Percentiles rank a stretch among this genome's conserved stretches.
These are phyloP conservation scores for Parochlus steinenii DNA, from an alignment of 2,888 invertebrate species.

Conservation along the genomic window DNA sequence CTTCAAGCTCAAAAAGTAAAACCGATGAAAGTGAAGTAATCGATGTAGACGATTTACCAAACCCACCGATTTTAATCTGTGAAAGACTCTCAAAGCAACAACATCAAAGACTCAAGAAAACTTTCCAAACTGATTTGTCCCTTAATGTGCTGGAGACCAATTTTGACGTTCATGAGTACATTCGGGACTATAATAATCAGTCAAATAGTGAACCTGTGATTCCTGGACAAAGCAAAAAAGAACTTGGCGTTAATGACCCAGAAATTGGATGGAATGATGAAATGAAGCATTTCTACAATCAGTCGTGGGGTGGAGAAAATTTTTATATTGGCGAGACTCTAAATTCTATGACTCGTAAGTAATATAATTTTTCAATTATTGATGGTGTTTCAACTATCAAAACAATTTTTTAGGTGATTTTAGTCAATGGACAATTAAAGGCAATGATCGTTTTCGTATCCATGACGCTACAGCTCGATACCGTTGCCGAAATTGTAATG, in stretches of 20 bases:
- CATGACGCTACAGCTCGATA: constrained; percentile 14
- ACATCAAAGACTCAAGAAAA: too few relatives aligned
- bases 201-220: constrained; percentile 15
- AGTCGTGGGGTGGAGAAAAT: constrained; percentile 46
- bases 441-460: constrained; percentile 22
- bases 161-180: constrained; percentile 1
- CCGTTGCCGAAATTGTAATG: constrained; percentile 47
- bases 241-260: too few relatives aligned
- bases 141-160: constrained; percentile 1
- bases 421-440: constrained; percentile 22
- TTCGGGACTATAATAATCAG: too few relatives aligned
- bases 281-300: constrained; percentile 47
- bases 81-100: too few relatives aligned
- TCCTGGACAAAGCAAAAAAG: constrained; percentile 8
- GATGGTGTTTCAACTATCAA: background rate
- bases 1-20: too few relatives aligned
- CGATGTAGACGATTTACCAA: too few relatives aligned
- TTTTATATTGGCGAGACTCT: constrained; percentile 40
- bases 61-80: too few relatives aligned
- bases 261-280: constrained; percentile 30
- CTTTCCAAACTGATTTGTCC: constrained; percentile 5
- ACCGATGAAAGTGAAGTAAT: too few relatives aligned
- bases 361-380: background rate
- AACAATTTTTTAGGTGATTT: constrained; percentile 3
- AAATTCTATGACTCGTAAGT: constrained; percentile 46